A percentile compares a stretch with the other conserved stretches of the same genome.
phyloP scores from a whole-genome alignment of 2,797 vertebrate species.

The Oceanodroma leucorhoa region DNA sequence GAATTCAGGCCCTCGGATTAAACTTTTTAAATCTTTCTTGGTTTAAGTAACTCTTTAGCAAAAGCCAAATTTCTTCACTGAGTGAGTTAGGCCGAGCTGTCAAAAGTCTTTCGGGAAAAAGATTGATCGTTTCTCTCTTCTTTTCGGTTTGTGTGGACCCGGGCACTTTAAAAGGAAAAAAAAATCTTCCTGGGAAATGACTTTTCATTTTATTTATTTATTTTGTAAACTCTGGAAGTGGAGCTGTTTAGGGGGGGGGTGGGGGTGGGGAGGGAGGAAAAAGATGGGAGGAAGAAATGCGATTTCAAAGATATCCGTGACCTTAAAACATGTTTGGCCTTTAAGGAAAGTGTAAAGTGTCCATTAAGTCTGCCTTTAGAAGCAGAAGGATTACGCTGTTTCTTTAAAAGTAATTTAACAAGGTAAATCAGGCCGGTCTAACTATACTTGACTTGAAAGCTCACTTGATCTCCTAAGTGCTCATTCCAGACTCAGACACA shows the following conservation, averaged over 20 bases:
- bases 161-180: constrained; percentile 14
- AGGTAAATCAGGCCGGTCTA: neutral
- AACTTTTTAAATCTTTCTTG: neutral
- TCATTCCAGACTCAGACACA: neutral
- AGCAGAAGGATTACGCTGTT: neutral
- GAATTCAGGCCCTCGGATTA: neutral
- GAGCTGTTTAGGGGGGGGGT: neutral
- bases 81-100: constrained; percentile 79
- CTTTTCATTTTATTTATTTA: constrained; percentile 44
- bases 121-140: constrained; percentile 89
- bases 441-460: neutral
- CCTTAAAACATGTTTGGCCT: neutral
- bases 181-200: constrained; percentile 45
- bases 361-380: neutral
- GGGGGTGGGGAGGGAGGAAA: fast-evolving
- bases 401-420: neutral
- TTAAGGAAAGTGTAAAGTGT: neutral
- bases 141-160: constrained; percentile 39
- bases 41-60: constrained; percentile 15
- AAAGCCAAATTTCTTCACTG: constrained; percentile 79
- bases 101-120: constrained; percentile 86
- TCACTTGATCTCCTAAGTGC: neutral
- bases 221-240: constrained; percentile 33
- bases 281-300: neutral
- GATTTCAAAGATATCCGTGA: neutral